Evolutionary conservation across 2,888 invertebrate species (phyloP), one percentile per base, ranked within the genome.

Genomic region (Ormyrus pomaceus): DNA sequence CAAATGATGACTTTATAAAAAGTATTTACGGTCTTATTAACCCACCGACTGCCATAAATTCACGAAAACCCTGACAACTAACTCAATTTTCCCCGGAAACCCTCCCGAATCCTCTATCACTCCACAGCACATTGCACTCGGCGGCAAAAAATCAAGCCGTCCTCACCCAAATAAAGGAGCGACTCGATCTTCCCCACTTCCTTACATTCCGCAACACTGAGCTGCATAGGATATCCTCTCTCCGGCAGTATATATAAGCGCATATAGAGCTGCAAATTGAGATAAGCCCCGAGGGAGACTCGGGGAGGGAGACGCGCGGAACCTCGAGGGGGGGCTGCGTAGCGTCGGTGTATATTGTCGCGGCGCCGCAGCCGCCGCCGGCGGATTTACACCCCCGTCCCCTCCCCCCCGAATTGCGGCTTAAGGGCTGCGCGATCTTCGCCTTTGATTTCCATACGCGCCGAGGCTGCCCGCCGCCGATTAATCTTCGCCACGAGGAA

Each of bases 271-370:
- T 87, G 88, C 86, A 86, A 88, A 87, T 88, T 88, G 87, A 85
- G 88, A 89, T 88, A 88, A 87, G 86, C 84, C 83, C 84, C 83
- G 80, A 81, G 79, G 82, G 83, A 19, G 82, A 82, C 82, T 80
- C 55, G 77, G 62, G 19, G 69, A 61, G 77, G 70, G 77, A 48
- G 48, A 45, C 4, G 50, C 8, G 19, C 9, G 59, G 45, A 34
- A 62, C 79, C 83, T 75, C 78, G 64, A n/a, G n/a, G 46, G 83
- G 82, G 83, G 82, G 83, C 88, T 87, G 88, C 87, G 84, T 80
- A 84, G 88, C 85, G 87, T 89, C 88, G 87, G 86, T 85, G 85
- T 87, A 85, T 86, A 87, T 88, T 77, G 68, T 68, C 76, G 53
- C 56, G 45, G 19, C 59, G 55, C 48, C 50, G n/a, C 48, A 4